Base-by-base conservation (phyloP, 1,140 invertebrate species). In the Platyscapa corneri region DNA sequence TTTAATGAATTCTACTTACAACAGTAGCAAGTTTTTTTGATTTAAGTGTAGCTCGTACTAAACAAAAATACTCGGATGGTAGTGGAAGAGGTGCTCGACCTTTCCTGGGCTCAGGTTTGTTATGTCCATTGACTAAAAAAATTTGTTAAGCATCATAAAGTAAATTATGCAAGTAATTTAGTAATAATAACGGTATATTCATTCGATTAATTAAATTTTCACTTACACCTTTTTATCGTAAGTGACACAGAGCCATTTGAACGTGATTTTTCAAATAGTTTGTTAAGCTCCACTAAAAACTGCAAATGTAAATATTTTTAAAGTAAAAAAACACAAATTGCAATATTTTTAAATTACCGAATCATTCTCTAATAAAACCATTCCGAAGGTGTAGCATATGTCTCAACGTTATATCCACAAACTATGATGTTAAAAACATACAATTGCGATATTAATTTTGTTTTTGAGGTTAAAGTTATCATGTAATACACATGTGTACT, bases 11-110 rank as follows among this genome's bases (percentile, higher is more conserved):
- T 72, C 87, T 88, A 90, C 94, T 91, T 91, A 97, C 96, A 86
- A 97, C 94, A 87, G 97, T 97, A 23, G 95, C 95, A 87, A 98
- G 96, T 94, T 97, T 97, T 88, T 96, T 96, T 49, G 95, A 96
- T 87, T 95, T 95, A 77, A 95, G 93, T 64, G 95, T 94, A 42
- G 96, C 96, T 91, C 96, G 91, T 20, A 97, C 93, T 86, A 97
- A 91, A 93, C 97, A 97, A 90, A 96, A 94, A 90, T 96, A 96
- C 89, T 97, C 96, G 49, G 92, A 90, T 46, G 95, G 95, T 88
- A 94, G 94, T 83, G 95, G 94, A 42, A 93, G 88, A 53, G 92
- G 92, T 88, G 94, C 95, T 91, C 91, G 94, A 3, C 94, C 95
- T 89, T 94, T 91, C 85, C 95, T 93, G 42, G 96, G 96, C 82